Percentiles rank a stretch among this genome's conserved stretches.
These are phyloP conservation scores for Pristionchus mayeri DNA, from an alignment of 2,888 invertebrate genomes.

Conservation along the genomic window DNA sequence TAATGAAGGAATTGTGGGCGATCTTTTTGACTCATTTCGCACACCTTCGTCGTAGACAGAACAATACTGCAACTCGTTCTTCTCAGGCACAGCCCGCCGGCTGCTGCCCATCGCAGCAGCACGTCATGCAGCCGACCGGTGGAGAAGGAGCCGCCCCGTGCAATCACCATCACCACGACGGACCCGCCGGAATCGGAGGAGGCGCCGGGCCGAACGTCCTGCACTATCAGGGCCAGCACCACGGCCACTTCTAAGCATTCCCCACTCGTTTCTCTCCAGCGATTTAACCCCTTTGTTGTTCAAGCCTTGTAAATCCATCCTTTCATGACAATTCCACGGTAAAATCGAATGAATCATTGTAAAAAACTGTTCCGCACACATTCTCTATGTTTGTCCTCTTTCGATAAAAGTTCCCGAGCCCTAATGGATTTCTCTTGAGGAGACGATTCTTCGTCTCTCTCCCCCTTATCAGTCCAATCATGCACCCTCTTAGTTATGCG, in stretches of 20 bases:
- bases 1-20: too few species aligned
- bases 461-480: too few species aligned
- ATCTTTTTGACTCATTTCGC: too few species aligned
- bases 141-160: not conserved
- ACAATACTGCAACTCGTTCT: not conserved
- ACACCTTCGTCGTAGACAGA: not conserved
- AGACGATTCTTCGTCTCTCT: not conserved
- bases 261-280: not conserved
- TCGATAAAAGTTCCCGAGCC: not conserved
- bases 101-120: not conserved
- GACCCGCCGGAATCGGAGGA: not conserved
- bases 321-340: too few species aligned
- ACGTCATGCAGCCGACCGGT: not conserved
- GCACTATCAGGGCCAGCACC: not conserved
- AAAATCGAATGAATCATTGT: too few species aligned
- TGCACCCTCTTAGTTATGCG: too few species aligned
- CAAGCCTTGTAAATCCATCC: too few species aligned
- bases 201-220: conserved; percentile 11
- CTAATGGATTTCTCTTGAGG: not conserved
- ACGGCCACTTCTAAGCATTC: not conserved
- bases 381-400: too few species aligned
- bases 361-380: too few species aligned
- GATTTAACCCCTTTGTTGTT: too few species aligned
- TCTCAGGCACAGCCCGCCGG: not conserved
- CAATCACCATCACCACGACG: not conserved